phyloP scores from a whole-genome alignment of 2,113 vertebrate genomes.

The Pterophyllum scalare region DNA sequence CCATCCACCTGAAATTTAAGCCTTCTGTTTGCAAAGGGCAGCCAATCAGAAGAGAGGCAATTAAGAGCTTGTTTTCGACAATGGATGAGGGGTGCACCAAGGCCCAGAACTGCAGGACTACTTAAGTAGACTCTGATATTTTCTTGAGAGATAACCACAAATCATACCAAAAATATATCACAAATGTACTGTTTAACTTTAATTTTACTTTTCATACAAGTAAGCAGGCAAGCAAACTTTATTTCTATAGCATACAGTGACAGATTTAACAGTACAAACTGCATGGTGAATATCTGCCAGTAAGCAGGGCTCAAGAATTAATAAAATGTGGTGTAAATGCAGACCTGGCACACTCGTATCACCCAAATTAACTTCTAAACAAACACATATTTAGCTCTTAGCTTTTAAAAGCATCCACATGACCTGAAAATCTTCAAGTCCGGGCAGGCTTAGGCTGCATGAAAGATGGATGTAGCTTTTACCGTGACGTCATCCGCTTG shows the following conservation, averaged over 20 bases:
- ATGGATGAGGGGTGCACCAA: too few species aligned
- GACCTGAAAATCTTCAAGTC: background rate
- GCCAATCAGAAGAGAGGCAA: background rate
- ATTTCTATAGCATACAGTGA: background rate
- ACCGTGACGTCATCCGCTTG: background rate
- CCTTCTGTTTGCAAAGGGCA: background rate
- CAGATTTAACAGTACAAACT: background rate
- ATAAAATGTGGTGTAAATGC: background rate
- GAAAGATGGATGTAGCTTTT: conserved; percentile 4
- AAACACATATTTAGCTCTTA: background rate
- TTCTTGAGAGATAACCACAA: too few species aligned
- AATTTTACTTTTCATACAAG: accelerated
- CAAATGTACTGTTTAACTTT: background rate
- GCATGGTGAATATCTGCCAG: background rate
- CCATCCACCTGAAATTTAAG: background rate
- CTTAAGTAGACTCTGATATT: background rate
- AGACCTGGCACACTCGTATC: background rate
- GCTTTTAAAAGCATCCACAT: background rate
- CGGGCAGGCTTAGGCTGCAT: background rate
- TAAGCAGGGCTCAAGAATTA: background rate
- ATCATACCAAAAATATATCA: background rate
- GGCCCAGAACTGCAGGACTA: background rate
- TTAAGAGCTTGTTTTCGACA: background rate
- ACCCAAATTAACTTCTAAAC: background rate
- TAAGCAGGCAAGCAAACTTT: background rate